phyloP scores from a whole-genome alignment of 2,113 vertebrate genomes.

The Nannobrachium achirus region DNA sequence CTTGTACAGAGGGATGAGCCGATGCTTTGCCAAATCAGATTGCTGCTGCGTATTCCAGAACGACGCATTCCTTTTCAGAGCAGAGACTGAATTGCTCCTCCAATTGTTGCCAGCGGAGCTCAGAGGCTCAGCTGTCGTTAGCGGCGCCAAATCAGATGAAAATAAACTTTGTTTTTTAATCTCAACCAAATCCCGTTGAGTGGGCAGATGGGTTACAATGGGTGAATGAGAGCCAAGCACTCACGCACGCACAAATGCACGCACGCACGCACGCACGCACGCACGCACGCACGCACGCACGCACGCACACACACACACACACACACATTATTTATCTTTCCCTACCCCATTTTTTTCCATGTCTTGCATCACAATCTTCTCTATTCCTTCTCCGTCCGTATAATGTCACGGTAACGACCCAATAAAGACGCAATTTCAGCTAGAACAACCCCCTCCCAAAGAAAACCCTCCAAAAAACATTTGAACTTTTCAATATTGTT shows the following conservation, averaged over 20 bases:
- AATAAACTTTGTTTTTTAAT: slow-evolving; percentile 56
- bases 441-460: neutral
- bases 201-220: slow-evolving; percentile 42
- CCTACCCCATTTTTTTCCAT: too few species aligned
- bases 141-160: slow-evolving; percentile 44
- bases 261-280: neutral
- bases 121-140: slow-evolving; percentile 34
- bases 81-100: slow-evolving; percentile 22
- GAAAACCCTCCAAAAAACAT: too few species aligned
- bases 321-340: too few species aligned
- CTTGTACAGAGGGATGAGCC: neutral
- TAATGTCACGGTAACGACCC: neutral
- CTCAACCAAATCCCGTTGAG: slow-evolving; percentile 25
- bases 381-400: neutral
- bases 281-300: neutral
- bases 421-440: slow-evolving; percentile 25
- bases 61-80: slow-evolving; percentile 14
- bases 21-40: slow-evolving; percentile 8
- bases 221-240: slow-evolving; percentile 2
- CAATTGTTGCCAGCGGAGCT: slow-evolving; percentile 13
- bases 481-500: slow-evolving; percentile 1
- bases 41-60: slow-evolving; percentile 19
- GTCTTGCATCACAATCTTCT: neutral
- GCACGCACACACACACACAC: neutral
- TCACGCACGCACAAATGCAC: slow-evolving; percentile 3